Base-by-base conservation (phyloP, 92 coral and sea anemone genomes). In the Metridium senile region DNA sequence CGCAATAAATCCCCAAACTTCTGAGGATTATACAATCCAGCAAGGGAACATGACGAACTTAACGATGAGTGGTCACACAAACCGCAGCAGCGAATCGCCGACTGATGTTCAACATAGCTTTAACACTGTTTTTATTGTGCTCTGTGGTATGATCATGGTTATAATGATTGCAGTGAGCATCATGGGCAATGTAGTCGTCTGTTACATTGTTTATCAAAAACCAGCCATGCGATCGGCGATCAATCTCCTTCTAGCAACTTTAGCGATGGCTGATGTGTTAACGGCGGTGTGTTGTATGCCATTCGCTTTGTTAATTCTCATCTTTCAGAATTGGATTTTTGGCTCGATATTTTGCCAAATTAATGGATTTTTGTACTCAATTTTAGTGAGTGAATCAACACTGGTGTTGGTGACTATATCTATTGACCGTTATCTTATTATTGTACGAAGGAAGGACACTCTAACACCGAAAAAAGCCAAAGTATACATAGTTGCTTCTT, bases 171-270 rank as follows among this genome's bases (percentile, higher is more conserved):
- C 85, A 26, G 90, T 88, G 62, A 90, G 97, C 54, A 81, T 85
- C 13, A 39, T 94, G 64, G 98, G 98, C 22, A 94, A 94, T 76
- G 77, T 93, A 26, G 85, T 94, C 61, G 97, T 94, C 23, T 94
- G 98, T 59, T 94, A 94, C 61, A 87, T 94, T 56, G 98, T 94
- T 26, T 94, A 94, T 76, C 98, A 94, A 78, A 94, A 94, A 46
- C 98, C 98, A 1, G 98, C 98, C 3, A 94, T 94, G 98, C 90
- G 98, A 30, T 94, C 98, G 26, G 97, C 98, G 17, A 94, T 94
- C 52, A 94, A 94, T 81, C 80, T 94, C 21, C 82, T 94, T 16
- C 84, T 94, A 11, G 97, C 97, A 8, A 94, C 93, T 3, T 75
- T 94, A 16, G 98, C 98, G 2, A 69, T 94, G 89, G 98, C 97